Conservation (phyloP, 2,113 vertebrate genomes). For the Cheirogaleus medius region DNA sequence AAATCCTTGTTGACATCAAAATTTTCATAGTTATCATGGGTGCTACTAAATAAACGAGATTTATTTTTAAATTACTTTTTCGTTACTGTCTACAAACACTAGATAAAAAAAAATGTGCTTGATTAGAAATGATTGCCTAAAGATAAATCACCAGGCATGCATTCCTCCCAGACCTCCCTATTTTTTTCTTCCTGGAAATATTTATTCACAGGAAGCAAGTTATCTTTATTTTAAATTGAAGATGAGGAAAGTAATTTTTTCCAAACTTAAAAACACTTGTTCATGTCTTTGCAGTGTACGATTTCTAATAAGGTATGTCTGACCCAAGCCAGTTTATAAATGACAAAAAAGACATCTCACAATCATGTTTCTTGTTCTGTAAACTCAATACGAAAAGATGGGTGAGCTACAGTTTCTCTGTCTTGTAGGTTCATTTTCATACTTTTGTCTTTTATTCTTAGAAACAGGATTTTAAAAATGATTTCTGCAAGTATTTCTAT, state of each 20-base stretch:
- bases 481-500: neutral
- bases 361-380: neutral
- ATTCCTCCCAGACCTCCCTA: accelerated
- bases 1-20: neutral
- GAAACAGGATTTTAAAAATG: neutral
- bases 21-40: neutral
- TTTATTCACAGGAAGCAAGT: neutral
- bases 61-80: neutral
- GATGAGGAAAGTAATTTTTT: neutral
- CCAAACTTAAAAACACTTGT: neutral
- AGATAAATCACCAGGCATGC: neutral
- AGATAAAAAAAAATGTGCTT: neutral
- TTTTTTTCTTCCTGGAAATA: neutral
- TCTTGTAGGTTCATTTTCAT: neutral
- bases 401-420: neutral
- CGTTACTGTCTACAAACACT: neutral
- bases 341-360: neutral
- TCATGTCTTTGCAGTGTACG: neutral
- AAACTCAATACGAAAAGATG: neutral
- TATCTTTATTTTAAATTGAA: conserved; percentile 21
- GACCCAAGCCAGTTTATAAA: neutral
- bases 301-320: neutral
- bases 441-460: neutral
- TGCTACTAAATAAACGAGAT: neutral
- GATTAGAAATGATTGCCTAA: neutral